Conservation (phyloP, 2,113 vertebrate genomes). For the Lepisosteus oculatus region DNA sequence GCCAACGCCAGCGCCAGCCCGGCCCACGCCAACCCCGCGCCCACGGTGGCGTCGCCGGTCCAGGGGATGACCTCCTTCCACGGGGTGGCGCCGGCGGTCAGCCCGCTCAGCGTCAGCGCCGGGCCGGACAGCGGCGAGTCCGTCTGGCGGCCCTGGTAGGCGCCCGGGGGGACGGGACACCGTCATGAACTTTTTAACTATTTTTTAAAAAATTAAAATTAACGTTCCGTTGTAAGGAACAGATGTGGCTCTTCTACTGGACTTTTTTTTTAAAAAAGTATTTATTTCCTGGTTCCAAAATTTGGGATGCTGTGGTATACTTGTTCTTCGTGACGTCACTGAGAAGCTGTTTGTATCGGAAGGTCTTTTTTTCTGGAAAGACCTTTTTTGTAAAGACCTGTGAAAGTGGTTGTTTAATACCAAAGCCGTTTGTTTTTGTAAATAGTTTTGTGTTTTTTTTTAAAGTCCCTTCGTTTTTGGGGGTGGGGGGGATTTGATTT, state of each 20-base stretch:
- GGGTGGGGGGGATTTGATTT: slow-evolving; percentile 56
- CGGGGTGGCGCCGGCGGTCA: slow-evolving; percentile 67
- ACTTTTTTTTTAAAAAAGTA: slow-evolving; percentile 43
- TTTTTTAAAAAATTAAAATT: slow-evolving; percentile 33
- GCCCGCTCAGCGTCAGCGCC: slow-evolving; percentile 62
- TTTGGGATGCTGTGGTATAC: slow-evolving; percentile 70
- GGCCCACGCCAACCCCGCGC: slow-evolving; percentile 44
- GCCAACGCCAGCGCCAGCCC: slow-evolving; percentile 61
- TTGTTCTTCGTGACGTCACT: slow-evolving; percentile 49
- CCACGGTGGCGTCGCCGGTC: slow-evolving; percentile 66
- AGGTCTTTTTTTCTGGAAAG: slow-evolving; percentile 68
- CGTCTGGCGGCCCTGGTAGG: slow-evolving; percentile 89
- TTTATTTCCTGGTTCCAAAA: slow-evolving; percentile 70
- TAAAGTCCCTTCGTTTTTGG: slow-evolving; percentile 33
- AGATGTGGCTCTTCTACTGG: slow-evolving; percentile 27
- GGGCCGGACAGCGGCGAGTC: slow-evolving; percentile 74
- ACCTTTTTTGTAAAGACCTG: slow-evolving; percentile 81
- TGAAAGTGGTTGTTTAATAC: slow-evolving; percentile 72
- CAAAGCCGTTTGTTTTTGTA: slow-evolving; percentile 81
- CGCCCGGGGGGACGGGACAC: slow-evolving; percentile 12
- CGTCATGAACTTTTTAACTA: slow-evolving; percentile 13
- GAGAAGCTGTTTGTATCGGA: slow-evolving; percentile 67
- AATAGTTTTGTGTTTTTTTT: slow-evolving; percentile 42
- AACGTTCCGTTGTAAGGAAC: slow-evolving; percentile 87
- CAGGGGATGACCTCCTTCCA: slow-evolving; percentile 84